Percentiles rank a stretch among this genome's conserved stretches.
Conservation (phyloP, 2,113 vertebrate species). For the Lepisosteus osseus region DNA sequence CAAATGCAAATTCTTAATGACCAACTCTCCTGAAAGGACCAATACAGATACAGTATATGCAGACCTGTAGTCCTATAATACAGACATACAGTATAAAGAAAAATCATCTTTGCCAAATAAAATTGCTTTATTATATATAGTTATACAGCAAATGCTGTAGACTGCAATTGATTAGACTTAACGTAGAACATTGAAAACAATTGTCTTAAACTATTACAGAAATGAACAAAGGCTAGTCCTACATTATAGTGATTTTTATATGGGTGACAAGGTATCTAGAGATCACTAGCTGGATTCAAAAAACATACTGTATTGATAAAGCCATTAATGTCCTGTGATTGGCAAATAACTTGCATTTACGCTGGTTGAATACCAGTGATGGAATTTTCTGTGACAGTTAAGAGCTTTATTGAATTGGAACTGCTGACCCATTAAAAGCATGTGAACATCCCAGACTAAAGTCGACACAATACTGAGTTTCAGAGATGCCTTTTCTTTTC, state of each 20-base stretch:
- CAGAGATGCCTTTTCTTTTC: constrained; percentile 34
- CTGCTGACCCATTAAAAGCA: constrained; percentile 58
- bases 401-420: constrained; percentile 57
- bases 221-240: too few relatives aligned
- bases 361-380: constrained; percentile 33
- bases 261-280: not conserved
- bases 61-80: constrained; percentile 34
- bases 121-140: too few relatives aligned
- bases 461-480: constrained; percentile 50
- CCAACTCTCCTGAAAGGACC: not conserved
- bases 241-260: too few relatives aligned
- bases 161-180: too few relatives aligned
- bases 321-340: constrained; percentile 36
- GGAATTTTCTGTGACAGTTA: constrained; percentile 48
- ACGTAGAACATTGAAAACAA: too few relatives aligned
- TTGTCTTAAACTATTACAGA: too few relatives aligned
- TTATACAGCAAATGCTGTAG: too few relatives aligned
- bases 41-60: constrained; percentile 12
- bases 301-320: constrained; percentile 22
- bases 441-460: constrained; percentile 53
- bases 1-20: constrained; percentile 21
- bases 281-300: not conserved
- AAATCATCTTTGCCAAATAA: too few relatives aligned
- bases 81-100: too few relatives aligned
- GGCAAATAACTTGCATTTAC: constrained; percentile 33